phyloP scores from a whole-genome alignment of 2,888 invertebrate species.

The Auanema sp. region DNA sequence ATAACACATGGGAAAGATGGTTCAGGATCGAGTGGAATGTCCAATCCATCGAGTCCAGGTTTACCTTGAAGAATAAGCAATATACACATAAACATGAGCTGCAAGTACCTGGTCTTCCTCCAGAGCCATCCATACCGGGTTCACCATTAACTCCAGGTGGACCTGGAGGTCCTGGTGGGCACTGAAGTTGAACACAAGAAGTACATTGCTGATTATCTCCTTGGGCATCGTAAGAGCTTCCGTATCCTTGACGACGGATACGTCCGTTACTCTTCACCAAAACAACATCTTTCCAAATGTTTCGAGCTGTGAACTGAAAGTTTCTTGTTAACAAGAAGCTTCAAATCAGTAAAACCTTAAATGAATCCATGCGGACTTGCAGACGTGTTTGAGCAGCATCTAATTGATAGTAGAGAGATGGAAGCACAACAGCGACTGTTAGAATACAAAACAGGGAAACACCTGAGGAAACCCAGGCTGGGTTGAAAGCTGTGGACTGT shows the following conservation, averaged over 20 bases:
- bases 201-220: slow-evolving; percentile 56
- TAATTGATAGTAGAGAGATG: slow-evolving; percentile 49
- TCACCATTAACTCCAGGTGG: slow-evolving; percentile 63
- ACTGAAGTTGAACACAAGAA: slow-evolving; percentile 61
- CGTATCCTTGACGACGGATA: slow-evolving; percentile 49
- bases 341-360: slow-evolving; percentile 41
- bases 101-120: slow-evolving; percentile 35
- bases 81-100: neutral
- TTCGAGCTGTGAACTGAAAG: slow-evolving; percentile 56
- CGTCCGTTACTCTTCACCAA: slow-evolving; percentile 52
- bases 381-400: slow-evolving; percentile 54
- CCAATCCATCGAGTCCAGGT: slow-evolving; percentile 62
- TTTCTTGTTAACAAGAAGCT: slow-evolving; percentile 7
- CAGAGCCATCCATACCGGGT: slow-evolving; percentile 45
- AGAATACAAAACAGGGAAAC: slow-evolving; percentile 46
- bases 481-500: slow-evolving; percentile 1
- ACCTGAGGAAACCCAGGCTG: slow-evolving; percentile 25
- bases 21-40: slow-evolving; percentile 63
- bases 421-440: slow-evolving; percentile 46
- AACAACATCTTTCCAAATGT: slow-evolving; percentile 60
- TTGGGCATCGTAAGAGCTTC: slow-evolving; percentile 25
- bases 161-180: slow-evolving; percentile 62
- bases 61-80: slow-evolving; percentile 28
- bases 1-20: slow-evolving; percentile 64
- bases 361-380: slow-evolving; percentile 57